A percentile compares a stretch with the other conserved stretches of the same genome.
Evolutionary conservation across 2,113 vertebrate genomes (phyloP).

Genomic region (Elanus axillaris): DNA sequence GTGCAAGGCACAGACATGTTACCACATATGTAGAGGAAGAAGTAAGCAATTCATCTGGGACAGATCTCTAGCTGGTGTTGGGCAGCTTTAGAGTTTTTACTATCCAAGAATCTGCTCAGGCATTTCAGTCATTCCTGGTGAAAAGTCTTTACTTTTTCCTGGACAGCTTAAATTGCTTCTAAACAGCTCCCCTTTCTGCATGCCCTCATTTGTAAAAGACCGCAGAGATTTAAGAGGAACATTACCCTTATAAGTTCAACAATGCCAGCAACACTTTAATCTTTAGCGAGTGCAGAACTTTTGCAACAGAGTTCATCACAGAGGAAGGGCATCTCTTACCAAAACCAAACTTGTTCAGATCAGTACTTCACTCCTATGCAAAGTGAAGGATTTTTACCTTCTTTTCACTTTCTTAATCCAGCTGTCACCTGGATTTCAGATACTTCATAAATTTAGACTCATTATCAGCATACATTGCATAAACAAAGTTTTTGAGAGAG

Average conservation of each 20-base stretch:
- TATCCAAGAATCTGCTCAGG: background rate
- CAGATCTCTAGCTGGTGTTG: background rate
- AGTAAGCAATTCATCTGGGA: background rate
- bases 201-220: background rate
- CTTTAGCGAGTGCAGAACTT: background rate
- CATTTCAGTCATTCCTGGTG: background rate
- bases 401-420: background rate
- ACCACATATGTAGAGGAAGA: background rate
- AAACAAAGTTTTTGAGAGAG: background rate
- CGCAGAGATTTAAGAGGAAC: background rate
- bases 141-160: background rate
- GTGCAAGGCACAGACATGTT: background rate
- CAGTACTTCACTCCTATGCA: background rate
- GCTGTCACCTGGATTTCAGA: background rate
- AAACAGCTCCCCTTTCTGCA: background rate
- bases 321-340: background rate
- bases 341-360: background rate
- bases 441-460: background rate
- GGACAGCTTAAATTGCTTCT: background rate
- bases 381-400: background rate
- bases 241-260: background rate
- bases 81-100: background rate
- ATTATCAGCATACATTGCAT: background rate
- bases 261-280: background rate
- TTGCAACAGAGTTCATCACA: background rate